phyloP scores from a whole-genome alignment of 2,113 vertebrate species.

The Recurvirostra avosetta region DNA sequence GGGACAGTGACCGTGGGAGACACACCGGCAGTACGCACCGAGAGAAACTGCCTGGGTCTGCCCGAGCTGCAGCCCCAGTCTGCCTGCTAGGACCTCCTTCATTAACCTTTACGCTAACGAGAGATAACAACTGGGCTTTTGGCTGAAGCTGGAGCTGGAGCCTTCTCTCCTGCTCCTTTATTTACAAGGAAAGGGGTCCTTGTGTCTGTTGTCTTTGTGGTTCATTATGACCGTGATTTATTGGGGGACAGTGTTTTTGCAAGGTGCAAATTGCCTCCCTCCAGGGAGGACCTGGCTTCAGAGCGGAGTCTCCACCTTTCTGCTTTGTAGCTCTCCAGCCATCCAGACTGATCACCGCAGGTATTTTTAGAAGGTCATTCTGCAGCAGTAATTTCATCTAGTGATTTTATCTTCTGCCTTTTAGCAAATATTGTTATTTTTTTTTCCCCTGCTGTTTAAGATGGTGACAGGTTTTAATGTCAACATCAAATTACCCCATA shows the following conservation, averaged over 20 bases:
- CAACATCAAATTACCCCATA: constrained; percentile 49
- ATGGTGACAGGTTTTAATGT: constrained; percentile 60
- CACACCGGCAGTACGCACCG: not conserved
- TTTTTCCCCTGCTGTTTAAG: not conserved
- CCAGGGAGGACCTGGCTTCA: not conserved
- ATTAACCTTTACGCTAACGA: not conserved
- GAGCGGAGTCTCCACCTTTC: not conserved
- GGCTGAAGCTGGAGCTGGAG: not conserved
- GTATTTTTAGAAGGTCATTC: constrained; percentile 59
- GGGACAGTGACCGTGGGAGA: not conserved
- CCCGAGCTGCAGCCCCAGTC: not conserved
- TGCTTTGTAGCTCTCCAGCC: not conserved
- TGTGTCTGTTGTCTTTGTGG: not conserved
- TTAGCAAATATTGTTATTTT: constrained; percentile 48
- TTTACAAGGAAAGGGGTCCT: not conserved
- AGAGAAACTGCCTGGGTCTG: not conserved
- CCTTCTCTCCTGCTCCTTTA: not conserved
- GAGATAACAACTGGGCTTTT: not conserved
- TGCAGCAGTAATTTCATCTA: constrained; percentile 26
- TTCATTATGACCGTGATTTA: not conserved
- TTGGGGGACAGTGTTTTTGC: not conserved
- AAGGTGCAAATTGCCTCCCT: constrained; percentile 42
- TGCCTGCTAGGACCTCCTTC: not conserved
- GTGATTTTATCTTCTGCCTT: constrained; percentile 55
- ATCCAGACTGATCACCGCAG: constrained; percentile 4